A percentile compares a stretch with the other conserved stretches of the same genome.
Conservation (phyloP, 2,888 invertebrate genomes). For the Pachliopta kotzebuea region DNA sequence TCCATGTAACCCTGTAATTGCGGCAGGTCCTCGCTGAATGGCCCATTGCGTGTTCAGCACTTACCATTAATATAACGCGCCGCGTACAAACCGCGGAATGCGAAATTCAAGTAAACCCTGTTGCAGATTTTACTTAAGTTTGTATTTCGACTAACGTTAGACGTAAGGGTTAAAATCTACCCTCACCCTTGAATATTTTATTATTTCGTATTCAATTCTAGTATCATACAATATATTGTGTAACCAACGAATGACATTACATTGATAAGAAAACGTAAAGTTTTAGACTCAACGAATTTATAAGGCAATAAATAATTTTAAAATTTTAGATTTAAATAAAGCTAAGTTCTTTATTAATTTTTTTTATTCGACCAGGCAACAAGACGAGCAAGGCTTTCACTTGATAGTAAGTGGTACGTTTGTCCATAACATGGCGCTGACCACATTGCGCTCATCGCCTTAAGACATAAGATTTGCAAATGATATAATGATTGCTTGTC, state of each 20-base stretch:
- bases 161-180: neutral
- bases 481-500: too few species aligned
- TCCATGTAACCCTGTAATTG: slow-evolving; percentile 26
- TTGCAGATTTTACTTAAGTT: slow-evolving; percentile 1
- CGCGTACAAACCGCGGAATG: slow-evolving; percentile 4
- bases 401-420: too few species aligned
- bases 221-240: neutral
- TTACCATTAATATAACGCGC: slow-evolving; percentile 9
- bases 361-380: too few species aligned
- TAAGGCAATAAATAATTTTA: too few species aligned
- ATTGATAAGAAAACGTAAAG: neutral
- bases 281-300: too few species aligned
- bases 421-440: too few species aligned
- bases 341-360: too few species aligned
- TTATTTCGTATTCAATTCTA: neutral
- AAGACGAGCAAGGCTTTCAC: too few species aligned
- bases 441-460: too few species aligned
- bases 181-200: neutral
- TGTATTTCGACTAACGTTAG: neutral
- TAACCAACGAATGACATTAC: neutral
- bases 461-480: too few species aligned
- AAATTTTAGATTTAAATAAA: too few species aligned
- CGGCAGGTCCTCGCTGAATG: slow-evolving; percentile 15
- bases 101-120: neutral
- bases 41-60: slow-evolving; percentile 21